Conservation (phyloP, 2,797 vertebrate genomes). For the Rhincodon typus region DNA sequence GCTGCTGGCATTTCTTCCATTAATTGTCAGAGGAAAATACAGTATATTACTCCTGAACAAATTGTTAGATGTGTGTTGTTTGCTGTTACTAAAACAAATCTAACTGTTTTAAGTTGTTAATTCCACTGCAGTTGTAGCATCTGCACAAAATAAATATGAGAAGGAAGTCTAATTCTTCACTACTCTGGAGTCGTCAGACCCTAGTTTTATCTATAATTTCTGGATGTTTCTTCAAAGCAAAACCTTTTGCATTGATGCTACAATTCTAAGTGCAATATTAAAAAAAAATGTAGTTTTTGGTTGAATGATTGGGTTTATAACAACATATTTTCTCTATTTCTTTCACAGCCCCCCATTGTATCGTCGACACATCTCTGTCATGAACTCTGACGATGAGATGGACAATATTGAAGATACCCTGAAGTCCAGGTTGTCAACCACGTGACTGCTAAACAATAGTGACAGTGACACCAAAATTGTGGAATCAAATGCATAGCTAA, state of each 20-base stretch:
- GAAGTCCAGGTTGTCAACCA: slow-evolving; percentile 55
- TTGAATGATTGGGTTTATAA: not conserved
- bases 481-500: slow-evolving; percentile 57
- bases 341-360: slow-evolving; percentile 66
- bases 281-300: not conserved
- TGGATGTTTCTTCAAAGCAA: not conserved
- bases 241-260: not conserved
- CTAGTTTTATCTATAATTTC: not conserved
- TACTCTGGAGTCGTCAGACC: not conserved
- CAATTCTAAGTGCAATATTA: not conserved
- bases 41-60: not conserved
- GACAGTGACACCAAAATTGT: slow-evolving; percentile 61
- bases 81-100: not conserved
- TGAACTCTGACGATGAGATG: slow-evolving; percentile 79
- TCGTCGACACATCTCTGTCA: slow-evolving; percentile 62
- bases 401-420: slow-evolving; percentile 58
- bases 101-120: not conserved
- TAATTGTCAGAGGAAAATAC: not conserved
- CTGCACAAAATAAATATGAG: not conserved
- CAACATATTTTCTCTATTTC: slow-evolving; percentile 37
- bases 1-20: not conserved
- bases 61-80: not conserved
- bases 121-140: not conserved
- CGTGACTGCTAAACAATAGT: slow-evolving; percentile 66
- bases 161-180: not conserved